These are phyloP conservation scores for Crotalus helleri DNA, from an alignment of 2,113 vertebrate genomes.

Conservation along the genomic window DNA sequence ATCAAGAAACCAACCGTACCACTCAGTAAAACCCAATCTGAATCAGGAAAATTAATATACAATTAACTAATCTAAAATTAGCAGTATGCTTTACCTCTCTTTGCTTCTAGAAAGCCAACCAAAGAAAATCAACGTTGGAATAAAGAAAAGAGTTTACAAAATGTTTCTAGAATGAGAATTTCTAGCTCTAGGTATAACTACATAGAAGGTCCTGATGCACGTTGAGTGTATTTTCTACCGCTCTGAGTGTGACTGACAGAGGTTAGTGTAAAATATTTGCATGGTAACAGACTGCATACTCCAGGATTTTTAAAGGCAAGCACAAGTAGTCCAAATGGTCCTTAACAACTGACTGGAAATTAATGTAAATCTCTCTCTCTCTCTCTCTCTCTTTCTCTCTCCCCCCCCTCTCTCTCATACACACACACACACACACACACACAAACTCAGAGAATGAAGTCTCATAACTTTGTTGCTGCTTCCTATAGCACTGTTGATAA, in stretches of 20 bases:
- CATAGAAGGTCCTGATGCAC: background rate
- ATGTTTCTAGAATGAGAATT: background rate
- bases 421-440: no score
- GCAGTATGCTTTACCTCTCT: background rate
- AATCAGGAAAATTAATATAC: background rate
- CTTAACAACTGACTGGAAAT: background rate
- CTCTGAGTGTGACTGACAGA: background rate
- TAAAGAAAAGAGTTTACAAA: background rate
- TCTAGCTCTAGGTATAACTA: background rate
- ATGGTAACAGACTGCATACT: background rate
- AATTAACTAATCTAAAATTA: background rate
- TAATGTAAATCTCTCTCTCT: background rate
- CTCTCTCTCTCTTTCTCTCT: no score
- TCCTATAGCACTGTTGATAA: background rate
- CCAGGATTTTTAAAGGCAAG: background rate
- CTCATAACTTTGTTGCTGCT: background rate
- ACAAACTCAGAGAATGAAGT: background rate
- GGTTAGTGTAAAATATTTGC: background rate
- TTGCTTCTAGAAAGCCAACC: background rate
- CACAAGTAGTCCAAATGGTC: background rate
- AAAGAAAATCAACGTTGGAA: background rate
- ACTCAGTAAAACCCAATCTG: background rate
- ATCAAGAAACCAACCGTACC: background rate
- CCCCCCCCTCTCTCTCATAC: no score
- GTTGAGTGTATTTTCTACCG: background rate